These are phyloP conservation scores for Ageneiosus marmoratus DNA, from an alignment of 2,113 vertebrate genomes.

Conservation along the genomic window DNA sequence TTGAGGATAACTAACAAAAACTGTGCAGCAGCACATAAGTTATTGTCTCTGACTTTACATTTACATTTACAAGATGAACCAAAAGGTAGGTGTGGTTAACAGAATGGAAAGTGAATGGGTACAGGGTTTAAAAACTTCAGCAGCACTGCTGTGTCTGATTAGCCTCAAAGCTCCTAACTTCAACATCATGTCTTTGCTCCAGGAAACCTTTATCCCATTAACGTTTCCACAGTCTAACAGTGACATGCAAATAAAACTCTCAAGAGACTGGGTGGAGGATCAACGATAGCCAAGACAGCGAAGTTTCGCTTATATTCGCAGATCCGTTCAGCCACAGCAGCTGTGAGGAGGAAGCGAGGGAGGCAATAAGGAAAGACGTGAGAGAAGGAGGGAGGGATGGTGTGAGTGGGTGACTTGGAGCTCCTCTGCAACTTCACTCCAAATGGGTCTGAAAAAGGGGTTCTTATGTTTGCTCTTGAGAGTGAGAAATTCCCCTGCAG, in stretches of 20 bases:
- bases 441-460: slow-evolving; percentile 14
- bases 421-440: neutral
- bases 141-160: too few relatives aligned
- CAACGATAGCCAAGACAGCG: slow-evolving; percentile 8
- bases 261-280: slow-evolving; percentile 21
- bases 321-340: slow-evolving; percentile 2
- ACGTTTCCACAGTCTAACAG: neutral
- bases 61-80: too few relatives aligned
- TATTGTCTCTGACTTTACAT: too few relatives aligned
- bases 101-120: too few relatives aligned
- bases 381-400: neutral
- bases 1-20: too few relatives aligned
- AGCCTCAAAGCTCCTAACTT: too few relatives aligned
- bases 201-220: neutral
- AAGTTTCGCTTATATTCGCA: slow-evolving; percentile 21
- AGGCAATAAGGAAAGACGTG: neutral
- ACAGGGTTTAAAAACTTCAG: too few relatives aligned
- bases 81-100: too few relatives aligned
- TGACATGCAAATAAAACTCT: slow-evolving; percentile 10
- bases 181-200: neutral
- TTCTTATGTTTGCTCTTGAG: slow-evolving; percentile 23
- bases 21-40: too few relatives aligned
- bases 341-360: neutral
- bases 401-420: slow-evolving; percentile 6
- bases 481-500: slow-evolving; percentile 22